Conservation (phyloP, 2,888 invertebrate species). For the Melieria omissa region DNA sequence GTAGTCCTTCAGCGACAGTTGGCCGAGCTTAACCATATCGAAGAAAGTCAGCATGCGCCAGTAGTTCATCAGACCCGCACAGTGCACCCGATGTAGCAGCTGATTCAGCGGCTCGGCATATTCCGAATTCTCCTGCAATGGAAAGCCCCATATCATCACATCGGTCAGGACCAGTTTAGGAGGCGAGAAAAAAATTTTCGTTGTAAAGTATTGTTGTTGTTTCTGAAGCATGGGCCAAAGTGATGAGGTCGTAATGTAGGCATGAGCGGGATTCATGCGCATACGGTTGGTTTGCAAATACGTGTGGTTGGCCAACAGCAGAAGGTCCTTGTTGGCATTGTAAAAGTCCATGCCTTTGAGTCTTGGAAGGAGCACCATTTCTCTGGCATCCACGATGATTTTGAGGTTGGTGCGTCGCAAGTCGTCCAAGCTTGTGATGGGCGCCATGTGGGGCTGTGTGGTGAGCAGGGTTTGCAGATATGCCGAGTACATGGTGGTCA, state of each 20-base stretch:
- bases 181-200: neutral
- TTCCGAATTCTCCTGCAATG: neutral
- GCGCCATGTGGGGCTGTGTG: constrained; percentile 41
- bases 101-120: neutral
- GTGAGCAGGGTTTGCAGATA: constrained; percentile 49
- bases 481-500: constrained; percentile 45
- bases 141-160: neutral
- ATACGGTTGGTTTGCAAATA: neutral
- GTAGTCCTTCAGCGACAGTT: too few relatives aligned
- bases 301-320: neutral
- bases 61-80: neutral
- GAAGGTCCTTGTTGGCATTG: neutral
- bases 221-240: neutral
- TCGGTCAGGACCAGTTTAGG: neutral
- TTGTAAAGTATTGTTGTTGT: neutral
- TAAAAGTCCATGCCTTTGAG: neutral
- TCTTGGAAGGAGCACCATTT: constrained; percentile 21
- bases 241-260: neutral
- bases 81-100: neutral
- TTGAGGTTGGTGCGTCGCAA: constrained; percentile 18
- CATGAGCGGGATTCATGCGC: neutral
- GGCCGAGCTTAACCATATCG: neutral
- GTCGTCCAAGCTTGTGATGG: constrained; percentile 47
- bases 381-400: constrained; percentile 22
- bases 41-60: neutral